phyloP scores from a whole-genome alignment of 2,888 invertebrate species.

The Leucophenga maculata region DNA sequence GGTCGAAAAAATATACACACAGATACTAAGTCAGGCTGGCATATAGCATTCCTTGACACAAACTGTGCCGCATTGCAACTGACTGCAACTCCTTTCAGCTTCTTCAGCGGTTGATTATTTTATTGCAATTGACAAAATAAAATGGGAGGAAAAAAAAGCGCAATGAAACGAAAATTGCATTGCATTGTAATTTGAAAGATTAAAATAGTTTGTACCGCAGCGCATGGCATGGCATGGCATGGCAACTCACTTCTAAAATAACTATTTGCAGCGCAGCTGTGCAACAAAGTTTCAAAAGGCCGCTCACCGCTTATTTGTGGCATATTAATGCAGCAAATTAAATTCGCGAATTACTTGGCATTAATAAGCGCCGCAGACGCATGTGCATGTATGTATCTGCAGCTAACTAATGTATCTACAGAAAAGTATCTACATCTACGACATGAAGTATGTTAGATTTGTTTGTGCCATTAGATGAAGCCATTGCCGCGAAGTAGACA shows the following conservation, averaged over 20 bases:
- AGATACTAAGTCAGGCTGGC: background rate
- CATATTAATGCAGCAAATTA: slow-evolving; percentile 55
- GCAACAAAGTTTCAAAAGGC: background rate
- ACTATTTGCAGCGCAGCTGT: background rate
- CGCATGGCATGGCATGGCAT: no score
- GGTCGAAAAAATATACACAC: slow-evolving; percentile 10
- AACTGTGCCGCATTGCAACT: background rate
- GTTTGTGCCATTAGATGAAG: slow-evolving; percentile 1
- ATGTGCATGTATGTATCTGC: background rate
- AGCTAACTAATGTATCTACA: slow-evolving; percentile 1
- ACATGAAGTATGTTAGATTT: slow-evolving; percentile 10
- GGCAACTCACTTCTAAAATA: no score
- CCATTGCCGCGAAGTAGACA: slow-evolving; percentile 4
- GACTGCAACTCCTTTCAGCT: background rate
- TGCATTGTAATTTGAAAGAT: slow-evolving; percentile 53
- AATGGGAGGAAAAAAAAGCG: slow-evolving; percentile 6
- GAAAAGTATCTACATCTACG: background rate
- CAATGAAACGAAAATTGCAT: slow-evolving; percentile 39
- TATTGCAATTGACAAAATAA: slow-evolving; percentile 63
- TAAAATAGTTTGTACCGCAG: slow-evolving; percentile 15
- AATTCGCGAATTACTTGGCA: slow-evolving; percentile 53
- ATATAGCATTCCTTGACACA: slow-evolving; percentile 8
- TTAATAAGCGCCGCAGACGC: slow-evolving; percentile 40
- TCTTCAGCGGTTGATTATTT: slow-evolving; percentile 56
- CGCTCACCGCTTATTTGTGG: slow-evolving; percentile 13